These are phyloP conservation scores for Acanthisitta chloris DNA, from an alignment of 2,113 vertebrate species.

Conservation along the genomic window DNA sequence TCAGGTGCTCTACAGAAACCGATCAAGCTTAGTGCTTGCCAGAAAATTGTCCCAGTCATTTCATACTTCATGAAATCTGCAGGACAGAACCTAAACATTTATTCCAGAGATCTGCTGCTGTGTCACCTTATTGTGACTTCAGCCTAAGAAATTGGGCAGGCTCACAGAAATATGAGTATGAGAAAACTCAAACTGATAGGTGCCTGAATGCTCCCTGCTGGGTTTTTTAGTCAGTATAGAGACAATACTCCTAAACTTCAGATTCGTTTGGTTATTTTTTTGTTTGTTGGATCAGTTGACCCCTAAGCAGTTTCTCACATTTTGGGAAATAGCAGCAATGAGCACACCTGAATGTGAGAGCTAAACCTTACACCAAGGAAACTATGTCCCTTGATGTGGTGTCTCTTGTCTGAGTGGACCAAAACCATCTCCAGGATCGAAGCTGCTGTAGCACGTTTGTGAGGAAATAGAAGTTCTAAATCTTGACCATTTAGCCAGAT, in stretches of 20 bases:
- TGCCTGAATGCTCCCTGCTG: not conserved
- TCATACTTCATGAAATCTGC: not conserved
- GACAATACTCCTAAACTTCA: not conserved
- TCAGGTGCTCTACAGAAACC: not conserved
- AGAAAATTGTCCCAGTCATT: not conserved
- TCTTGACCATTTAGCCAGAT: not conserved
- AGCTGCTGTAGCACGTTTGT: not conserved
- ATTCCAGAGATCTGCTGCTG: not conserved
- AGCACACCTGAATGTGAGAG: not conserved
- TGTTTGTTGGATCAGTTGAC: not conserved
- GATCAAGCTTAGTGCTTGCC: not conserved
- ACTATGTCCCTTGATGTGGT: not conserved
- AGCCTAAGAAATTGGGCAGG: not conserved
- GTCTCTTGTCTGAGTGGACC: not conserved
- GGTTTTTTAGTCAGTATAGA: rapidly evolving
- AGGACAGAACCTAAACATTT: not conserved
- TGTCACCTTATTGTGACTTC: not conserved
- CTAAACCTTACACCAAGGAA: not conserved
- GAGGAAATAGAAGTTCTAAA: constrained; percentile 14
- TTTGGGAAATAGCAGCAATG: not conserved
- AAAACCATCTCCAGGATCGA: not conserved
- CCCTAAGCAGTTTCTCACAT: not conserved
- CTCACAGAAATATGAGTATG: not conserved
- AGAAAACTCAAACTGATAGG: not conserved
- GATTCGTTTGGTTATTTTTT: not conserved